These are phyloP conservation scores for Varanus komodoensis DNA, from an alignment of 2,113 vertebrate species.

Conservation along the genomic window DNA sequence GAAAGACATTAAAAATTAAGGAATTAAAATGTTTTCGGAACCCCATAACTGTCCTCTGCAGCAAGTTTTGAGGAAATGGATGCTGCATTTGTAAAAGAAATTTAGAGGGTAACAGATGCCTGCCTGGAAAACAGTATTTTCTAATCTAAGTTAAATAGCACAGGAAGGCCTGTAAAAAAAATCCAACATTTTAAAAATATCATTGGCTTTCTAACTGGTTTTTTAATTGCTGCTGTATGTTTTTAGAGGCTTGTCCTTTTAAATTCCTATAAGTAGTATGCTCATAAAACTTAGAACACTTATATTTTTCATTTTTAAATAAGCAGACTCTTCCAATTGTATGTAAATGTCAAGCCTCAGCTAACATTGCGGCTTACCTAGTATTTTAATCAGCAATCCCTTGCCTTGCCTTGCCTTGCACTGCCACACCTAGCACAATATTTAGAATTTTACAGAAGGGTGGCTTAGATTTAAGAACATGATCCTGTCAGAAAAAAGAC, in stretches of 20 bases:
- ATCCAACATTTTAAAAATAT: neutral
- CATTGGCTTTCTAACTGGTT: neutral
- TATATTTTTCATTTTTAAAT: conserved; percentile 48
- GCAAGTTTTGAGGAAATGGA: conserved; percentile 39
- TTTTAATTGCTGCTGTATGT: conserved; percentile 36
- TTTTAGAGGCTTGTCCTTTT: conserved; percentile 50
- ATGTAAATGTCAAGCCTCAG: conserved; percentile 15
- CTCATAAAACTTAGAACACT: conserved; percentile 50
- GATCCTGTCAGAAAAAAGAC: neutral
- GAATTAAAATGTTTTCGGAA: conserved; percentile 35
- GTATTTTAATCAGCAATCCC: conserved; percentile 4
- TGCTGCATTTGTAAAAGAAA: conserved; percentile 28
- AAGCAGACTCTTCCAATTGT: neutral
- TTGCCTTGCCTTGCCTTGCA: neutral
- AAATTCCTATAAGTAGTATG: conserved; percentile 30
- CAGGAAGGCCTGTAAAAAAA: neutral
- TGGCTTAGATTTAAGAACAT: neutral
- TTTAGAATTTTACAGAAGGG: conserved; percentile 15
- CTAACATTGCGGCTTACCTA: neutral
- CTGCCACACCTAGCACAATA: neutral
- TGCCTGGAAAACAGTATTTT: conserved; percentile 50
- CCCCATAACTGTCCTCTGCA: conserved; percentile 31
- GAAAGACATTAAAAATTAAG: neutral
- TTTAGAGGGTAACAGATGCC: conserved; percentile 19
- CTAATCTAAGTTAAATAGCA: conserved; percentile 6